Percentiles rank a stretch among this genome's conserved stretches.
phyloP scores from a whole-genome alignment of 2,113 vertebrate genomes.

The Urocitellus parryii region DNA sequence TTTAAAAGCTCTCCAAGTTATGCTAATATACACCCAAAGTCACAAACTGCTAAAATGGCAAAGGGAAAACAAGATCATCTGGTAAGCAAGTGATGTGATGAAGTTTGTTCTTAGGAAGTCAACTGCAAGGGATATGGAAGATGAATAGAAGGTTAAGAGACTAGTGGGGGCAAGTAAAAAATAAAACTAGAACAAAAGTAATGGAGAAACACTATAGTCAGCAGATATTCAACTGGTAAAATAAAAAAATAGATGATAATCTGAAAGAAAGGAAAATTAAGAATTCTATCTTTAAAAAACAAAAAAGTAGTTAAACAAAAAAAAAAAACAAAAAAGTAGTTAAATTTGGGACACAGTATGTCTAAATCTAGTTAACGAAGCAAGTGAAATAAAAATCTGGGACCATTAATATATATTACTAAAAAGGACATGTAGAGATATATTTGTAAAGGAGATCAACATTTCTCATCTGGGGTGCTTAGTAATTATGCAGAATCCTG shows the following conservation, averaged over 20 bases:
- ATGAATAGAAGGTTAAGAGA: background rate
- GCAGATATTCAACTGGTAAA: background rate
- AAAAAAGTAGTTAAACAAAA: background rate
- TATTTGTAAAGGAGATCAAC: background rate
- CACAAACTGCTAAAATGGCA: background rate
- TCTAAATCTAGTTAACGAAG: background rate
- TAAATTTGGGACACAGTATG: background rate
- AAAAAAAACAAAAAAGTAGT: background rate
- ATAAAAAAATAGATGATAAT: background rate
- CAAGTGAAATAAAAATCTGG: background rate
- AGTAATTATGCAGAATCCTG: background rate
- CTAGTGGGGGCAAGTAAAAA: background rate
- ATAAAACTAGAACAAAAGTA: background rate
- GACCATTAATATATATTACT: background rate
- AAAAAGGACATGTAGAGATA: background rate
- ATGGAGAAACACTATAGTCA: background rate
- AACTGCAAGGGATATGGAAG: background rate
- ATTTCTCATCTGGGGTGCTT: background rate
- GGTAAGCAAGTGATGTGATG: background rate
- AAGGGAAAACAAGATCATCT: background rate
- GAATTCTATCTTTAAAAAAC: background rate
- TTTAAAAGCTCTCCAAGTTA: background rate
- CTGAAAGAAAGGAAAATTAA: background rate
- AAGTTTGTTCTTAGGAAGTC: slow-evolving; percentile 26
- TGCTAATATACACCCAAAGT: background rate